Base-by-base conservation (phyloP, 2,797 vertebrate species). In the Ciconia nigra region DNA sequence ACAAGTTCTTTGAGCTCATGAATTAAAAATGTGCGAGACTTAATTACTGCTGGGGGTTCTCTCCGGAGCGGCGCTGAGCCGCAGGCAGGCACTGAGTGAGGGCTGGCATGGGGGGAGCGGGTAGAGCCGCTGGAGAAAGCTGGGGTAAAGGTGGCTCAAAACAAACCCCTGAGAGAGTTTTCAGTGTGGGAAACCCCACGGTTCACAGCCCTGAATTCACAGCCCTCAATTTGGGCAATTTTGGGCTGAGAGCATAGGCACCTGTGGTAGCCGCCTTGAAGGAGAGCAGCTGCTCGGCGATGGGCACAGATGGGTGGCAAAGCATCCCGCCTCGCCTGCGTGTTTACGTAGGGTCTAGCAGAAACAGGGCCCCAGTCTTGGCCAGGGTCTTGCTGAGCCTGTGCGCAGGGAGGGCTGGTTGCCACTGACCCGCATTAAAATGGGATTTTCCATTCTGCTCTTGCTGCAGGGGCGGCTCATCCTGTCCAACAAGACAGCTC, bases 401-500 rank as follows among this genome's bases (percentile, higher is more conserved):
- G 5, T 46, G 37, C 2, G 0, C 0, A 6, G 37, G 52, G 21
- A 44, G 63, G 37, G 39, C 39, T 44, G 78, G 12, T 37, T 76
- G 15, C 44, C 61, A 15, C 33, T 21, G 65, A 11, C 15, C 58
- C 18, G 0, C 12, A 0, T 13, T 44, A 2, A 67, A 78, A 51
- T 4, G 46, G 58, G 69, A 26, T 19, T 93, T 67, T 71, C 41
- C 8, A 0, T 14, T 29, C 69, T 91, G 55, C 44, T 62, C 25
- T 31, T 3, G 24, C 89, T 65, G 44, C 97, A 99, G 99, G 99
- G 99, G 4, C 98, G 99, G 29, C 98, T 99, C 95, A 98, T 99
- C 97, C 99, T 99, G 66, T 99, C 99, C 97, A 99, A 99, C 97
- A 99, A 99, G 96, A 97, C 98, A 41, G 99, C 99, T 9, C 98